phyloP scores from a whole-genome alignment of 2,113 vertebrate genomes.

The Mus pahari region DNA sequence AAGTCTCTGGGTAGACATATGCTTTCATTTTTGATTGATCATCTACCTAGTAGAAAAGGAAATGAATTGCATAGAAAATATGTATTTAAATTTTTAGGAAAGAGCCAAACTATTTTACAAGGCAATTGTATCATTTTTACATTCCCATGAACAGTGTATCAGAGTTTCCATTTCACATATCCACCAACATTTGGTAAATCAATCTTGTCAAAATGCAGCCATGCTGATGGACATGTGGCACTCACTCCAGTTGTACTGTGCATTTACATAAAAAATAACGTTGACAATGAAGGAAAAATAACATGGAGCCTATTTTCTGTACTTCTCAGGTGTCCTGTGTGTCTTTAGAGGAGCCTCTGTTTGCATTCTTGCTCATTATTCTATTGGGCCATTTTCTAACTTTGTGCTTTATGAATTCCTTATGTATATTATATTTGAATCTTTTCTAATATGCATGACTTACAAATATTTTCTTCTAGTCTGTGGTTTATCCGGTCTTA shows the following conservation, averaged over 20 bases:
- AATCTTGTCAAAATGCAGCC: neutral
- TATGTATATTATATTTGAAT: neutral
- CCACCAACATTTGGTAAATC: neutral
- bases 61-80: neutral
- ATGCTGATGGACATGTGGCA: neutral
- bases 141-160: neutral
- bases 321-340: neutral
- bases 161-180: neutral
- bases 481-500: neutral
- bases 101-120: neutral
- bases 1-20: neutral
- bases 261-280: neutral
- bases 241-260: neutral
- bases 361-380: conserved; percentile 29
- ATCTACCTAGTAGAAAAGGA: neutral
- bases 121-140: neutral
- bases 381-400: neutral
- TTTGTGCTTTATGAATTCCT: conserved; percentile 1
- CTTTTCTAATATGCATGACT: conserved; percentile 7
- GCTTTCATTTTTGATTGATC: neutral
- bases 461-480: conserved; percentile 22
- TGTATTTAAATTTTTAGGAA: neutral
- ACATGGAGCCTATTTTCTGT: neutral
- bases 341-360: neutral
- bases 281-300: neutral